Evolutionary conservation across 2,113 vertebrate species (phyloP).

Genomic region (Sisor rabdophorus): DNA sequence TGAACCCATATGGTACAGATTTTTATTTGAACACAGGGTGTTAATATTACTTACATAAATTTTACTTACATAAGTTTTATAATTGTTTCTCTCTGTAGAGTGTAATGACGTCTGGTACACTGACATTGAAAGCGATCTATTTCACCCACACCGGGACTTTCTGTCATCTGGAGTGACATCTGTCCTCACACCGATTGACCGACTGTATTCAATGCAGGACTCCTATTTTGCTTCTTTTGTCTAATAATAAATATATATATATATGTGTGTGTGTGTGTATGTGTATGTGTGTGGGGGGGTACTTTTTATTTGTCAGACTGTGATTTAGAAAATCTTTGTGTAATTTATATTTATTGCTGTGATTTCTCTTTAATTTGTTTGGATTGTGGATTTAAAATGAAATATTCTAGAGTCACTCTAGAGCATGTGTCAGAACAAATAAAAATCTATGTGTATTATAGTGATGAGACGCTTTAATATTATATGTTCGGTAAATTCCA

Average conservation of each 20-base stretch:
- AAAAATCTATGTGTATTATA: too few species aligned
- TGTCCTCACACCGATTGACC: slow-evolving; percentile 90
- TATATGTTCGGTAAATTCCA: too few species aligned
- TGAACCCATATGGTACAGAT: slow-evolving; percentile 87
- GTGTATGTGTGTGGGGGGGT: background rate
- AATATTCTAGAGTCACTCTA: too few species aligned
- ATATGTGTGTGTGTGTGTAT: slow-evolving; percentile 13
- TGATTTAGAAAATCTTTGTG: slow-evolving; percentile 52
- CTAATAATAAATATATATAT: background rate
- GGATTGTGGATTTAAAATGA: slow-evolving; percentile 37
- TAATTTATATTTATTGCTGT: slow-evolving; percentile 69
- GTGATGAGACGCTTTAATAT: too few species aligned
- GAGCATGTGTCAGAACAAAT: too few species aligned
- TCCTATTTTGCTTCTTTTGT: slow-evolving; percentile 95
- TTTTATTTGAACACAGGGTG: background rate
- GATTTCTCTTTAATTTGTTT: slow-evolving; percentile 50
- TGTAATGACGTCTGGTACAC: slow-evolving; percentile 78
- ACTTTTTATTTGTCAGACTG: slow-evolving; percentile 45
- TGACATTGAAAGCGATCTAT: slow-evolving; percentile 78
- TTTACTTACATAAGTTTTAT: background rate
- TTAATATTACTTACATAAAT: background rate
- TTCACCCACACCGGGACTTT: slow-evolving; percentile 81
- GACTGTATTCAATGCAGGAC: slow-evolving; percentile 97
- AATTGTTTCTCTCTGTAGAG: slow-evolving; percentile 66
- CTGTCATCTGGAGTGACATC: slow-evolving; percentile 75